Base-by-base conservation (phyloP, 2,797 vertebrate species). In the Manis javanica region DNA sequence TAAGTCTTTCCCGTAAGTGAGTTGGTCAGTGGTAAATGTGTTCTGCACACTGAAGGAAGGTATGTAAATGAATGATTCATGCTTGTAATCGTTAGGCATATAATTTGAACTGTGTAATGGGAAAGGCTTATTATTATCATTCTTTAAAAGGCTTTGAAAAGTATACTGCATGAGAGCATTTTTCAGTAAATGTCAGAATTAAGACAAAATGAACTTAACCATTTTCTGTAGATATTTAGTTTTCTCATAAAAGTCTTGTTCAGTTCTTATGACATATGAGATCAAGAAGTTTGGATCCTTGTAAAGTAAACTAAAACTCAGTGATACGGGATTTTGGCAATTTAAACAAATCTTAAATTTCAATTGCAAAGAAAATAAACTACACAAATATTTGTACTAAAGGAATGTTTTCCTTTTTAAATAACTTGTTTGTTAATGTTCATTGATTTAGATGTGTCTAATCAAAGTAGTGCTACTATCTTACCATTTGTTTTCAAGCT, bases 71-170 rank as follows among this genome's bases (percentile, higher is more conserved):
- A 96, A 82, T 95, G 87, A 81, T 96, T 97, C 11, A 63, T 90
- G 77, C 63, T 92, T 95, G 85, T 91, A 88, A 96, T 95, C 97
- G 93, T 91, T 93, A 97, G 95, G 71, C 77, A 94, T 97, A 94
- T 94, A 95, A 97, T 97, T 97, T 97, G 66, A 97, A 78, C 63
- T 95, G 9, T 97, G 81, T 96, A 92, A 95, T 94, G 46, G 24
- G 51, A 91, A 95, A 97, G 74, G 18, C 87, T 66, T 96, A 83
- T 96, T 94, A 98, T 97, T 97, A 96, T 94, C 96, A 92, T 98
- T 97, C 93, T 95, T 97, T 94, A 84, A 90, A 96, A 66, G 77
- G 7, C 71, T 94, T 95, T 91, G 78, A 78, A 87, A 94, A 95
- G 86, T 96, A 85, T 78, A 68, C 39, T 82, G 21, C 14, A 66